Evolutionary conservation across 2,888 invertebrate species (phyloP), one percentile per base, ranked within the genome.

Genomic region (Pollenia labialis): DNA sequence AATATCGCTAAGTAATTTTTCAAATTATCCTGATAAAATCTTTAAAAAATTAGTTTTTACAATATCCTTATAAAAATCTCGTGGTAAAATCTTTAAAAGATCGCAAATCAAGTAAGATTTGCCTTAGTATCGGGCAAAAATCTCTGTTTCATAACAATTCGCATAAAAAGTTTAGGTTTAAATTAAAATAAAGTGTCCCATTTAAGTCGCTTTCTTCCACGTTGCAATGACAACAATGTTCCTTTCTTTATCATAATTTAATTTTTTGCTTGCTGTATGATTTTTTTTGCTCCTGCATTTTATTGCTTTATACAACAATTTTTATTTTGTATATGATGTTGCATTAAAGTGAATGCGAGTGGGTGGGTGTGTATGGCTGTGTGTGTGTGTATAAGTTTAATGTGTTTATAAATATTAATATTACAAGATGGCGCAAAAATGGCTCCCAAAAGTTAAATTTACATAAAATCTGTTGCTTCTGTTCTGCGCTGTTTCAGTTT

Each of bases 391-490:
- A 52, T 42, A 7, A 7, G 2, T 54, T 60, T 64, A 72, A 71
- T 60, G 62, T 54, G 50, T 50, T 52, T 72, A 62, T 46, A 72
- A 62, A 64, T 80, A 46, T 77, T 48, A 40, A 40, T 23, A 56
- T 62, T 18, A 40, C 50, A 58, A 66, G 58, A 48, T 48, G 66
- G 42, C 16, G 42, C 18, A 16, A 52, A 71, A 62, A 56, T 66
- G 44, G 18, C 50, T 60, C 16, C 69, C n/a, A 69, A 76, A 76
- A 46, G 69, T 62, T 52, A 60, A 76, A 76, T 69, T 83, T 62
- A n/a, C 66, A 68, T 81, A 66, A 74, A 81, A 74, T 66, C 66
- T 81, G 66, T 74, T 81, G 74, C 66, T 66, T 48, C 46, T 48
- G 40, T 23, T 12, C 14, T 32, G 32, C 1, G 4, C 32, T 32